Conservation (phyloP, 2,888 invertebrate genomes). For the Thymelicus lineola region DNA sequence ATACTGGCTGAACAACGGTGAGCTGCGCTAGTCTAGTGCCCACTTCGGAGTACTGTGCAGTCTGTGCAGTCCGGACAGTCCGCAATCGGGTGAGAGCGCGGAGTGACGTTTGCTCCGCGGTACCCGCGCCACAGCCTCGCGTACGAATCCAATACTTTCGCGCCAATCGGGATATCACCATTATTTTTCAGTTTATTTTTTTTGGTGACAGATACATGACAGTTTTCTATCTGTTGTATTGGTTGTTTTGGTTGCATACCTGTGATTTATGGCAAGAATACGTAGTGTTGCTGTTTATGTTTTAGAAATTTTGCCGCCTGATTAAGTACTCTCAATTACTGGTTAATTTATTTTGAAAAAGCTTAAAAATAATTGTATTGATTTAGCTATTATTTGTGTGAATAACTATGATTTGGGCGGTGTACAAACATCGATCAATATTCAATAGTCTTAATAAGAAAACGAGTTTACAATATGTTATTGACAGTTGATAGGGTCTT, state of each 20-base stretch:
- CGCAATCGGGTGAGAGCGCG: slow-evolving; percentile 60
- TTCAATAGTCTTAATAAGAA: too few relatives aligned
- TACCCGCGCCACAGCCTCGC: slow-evolving; percentile 38
- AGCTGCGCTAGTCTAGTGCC: neutral
- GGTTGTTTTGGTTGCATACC: neutral
- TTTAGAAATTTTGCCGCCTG: neutral
- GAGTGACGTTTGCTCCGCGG: slow-evolving; percentile 60
- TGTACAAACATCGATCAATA: too few relatives aligned
- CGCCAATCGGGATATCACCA: slow-evolving; percentile 48
- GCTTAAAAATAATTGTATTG: too few relatives aligned
- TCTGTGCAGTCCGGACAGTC: slow-evolving; percentile 52
- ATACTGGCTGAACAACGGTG: neutral
- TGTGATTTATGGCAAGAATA: slow-evolving; percentile 25
- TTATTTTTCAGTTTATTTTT: slow-evolving; percentile 32
- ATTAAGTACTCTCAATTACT: neutral
- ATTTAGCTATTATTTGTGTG: too few relatives aligned
- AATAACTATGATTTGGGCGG: too few relatives aligned
- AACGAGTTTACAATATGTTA: too few relatives aligned
- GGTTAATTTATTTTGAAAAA: neutral
- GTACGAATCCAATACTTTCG: slow-evolving; percentile 51
- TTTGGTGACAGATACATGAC: neutral
- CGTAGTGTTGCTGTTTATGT: slow-evolving; percentile 3
- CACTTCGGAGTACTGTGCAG: neutral
- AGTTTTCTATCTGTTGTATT: slow-evolving; percentile 9
- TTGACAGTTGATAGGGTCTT: too few relatives aligned